phyloP scores from a whole-genome alignment of 2,113 vertebrate species.

The Poecilia latipinna region DNA sequence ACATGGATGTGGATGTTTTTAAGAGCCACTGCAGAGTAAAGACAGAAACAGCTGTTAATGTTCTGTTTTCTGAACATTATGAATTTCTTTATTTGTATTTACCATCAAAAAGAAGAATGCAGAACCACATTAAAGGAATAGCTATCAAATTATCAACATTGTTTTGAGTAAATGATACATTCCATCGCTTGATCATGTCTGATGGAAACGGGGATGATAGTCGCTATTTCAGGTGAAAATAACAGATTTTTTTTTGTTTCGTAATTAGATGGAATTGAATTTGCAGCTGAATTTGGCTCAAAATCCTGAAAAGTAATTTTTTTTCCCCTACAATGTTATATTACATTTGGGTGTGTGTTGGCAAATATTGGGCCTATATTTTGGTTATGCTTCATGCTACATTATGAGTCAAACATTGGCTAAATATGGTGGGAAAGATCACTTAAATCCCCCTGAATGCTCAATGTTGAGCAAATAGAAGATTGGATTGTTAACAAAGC shows the following conservation, averaged over 20 bases:
- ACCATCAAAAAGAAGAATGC: conserved; percentile 16
- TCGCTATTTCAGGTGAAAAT: neutral
- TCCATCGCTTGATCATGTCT: neutral
- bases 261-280: neutral
- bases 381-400: neutral
- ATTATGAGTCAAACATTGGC: conserved; percentile 3
- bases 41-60: neutral
- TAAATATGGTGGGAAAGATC: conserved; percentile 3
- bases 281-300: conserved; percentile 12
- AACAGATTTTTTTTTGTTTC: neutral
- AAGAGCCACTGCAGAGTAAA: too few species aligned
- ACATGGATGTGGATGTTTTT: too few species aligned
- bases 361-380: conserved; percentile 13
- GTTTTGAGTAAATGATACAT: neutral
- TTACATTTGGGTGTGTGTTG: conserved; percentile 1
- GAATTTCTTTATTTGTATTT: conserved; percentile 19
- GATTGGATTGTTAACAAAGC: neutral
- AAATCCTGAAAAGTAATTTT: neutral
- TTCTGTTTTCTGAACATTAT: conserved; percentile 9
- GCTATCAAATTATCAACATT: conserved; percentile 2
- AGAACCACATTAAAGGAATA: conserved; percentile 9
- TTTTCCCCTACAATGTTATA: conserved; percentile 3
- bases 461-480: conserved; percentile 1
- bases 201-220: neutral
- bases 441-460: neutral